A percentile compares a stretch with the other conserved stretches of the same genome.
These are phyloP conservation scores for Neotoma lepida DNA, from an alignment of 2,113 vertebrate species.

Conservation along the genomic window DNA sequence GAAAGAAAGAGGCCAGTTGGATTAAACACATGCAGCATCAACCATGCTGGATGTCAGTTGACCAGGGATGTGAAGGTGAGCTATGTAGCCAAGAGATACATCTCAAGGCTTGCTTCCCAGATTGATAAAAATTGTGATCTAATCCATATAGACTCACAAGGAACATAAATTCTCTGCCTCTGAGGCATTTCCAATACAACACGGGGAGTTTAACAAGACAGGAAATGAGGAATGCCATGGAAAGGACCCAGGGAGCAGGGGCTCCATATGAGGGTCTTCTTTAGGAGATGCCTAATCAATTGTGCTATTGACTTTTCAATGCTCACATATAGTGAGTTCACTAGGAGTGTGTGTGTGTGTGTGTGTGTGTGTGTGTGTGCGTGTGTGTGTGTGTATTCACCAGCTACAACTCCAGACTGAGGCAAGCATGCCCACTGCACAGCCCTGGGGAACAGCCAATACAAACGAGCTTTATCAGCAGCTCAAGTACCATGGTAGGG, in stretches of 20 bases:
- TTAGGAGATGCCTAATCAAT: no score
- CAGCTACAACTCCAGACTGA: background rate
- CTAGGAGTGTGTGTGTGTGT: background rate
- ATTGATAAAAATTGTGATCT: background rate
- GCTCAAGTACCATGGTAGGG: background rate
- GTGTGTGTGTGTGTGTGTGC: background rate
- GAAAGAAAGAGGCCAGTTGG: background rate
- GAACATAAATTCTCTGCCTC: background rate
- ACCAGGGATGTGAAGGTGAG: background rate
- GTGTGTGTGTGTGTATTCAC: background rate
- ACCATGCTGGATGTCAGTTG: no score
- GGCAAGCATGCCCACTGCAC: background rate
- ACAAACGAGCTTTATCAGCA: background rate
- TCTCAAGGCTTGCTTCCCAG: background rate
- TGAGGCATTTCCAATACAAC: background rate
- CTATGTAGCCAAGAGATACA: background rate
- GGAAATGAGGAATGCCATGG: background rate
- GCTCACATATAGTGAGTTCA: background rate
- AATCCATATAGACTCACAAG: background rate
- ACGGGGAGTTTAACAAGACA: background rate
- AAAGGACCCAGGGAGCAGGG: background rate
- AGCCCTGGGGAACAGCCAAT: fast-evolving
- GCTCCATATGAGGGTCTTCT: fast-evolving
- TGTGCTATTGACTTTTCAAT: background rate
- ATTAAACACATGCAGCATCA: background rate